Base-by-base conservation (phyloP, 2,797 vertebrate species). In the Phataginus tetradactyla region DNA sequence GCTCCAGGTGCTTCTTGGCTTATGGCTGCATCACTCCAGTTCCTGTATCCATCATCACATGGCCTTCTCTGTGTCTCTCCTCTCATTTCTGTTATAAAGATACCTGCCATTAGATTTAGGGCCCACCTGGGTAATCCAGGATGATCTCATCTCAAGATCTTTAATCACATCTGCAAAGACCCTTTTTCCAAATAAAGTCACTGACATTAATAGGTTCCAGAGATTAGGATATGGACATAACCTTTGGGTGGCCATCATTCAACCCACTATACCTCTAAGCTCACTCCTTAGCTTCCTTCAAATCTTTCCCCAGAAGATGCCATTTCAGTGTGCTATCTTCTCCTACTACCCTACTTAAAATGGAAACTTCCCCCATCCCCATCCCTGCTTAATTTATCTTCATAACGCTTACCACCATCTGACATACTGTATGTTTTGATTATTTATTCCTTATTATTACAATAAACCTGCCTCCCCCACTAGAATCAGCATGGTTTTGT, bases 331-430 rank as follows among this genome's bases (percentile, higher is more conserved):
- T 81, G 37, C 17, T 34, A 29, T 18, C 45, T 75, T 17, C 23
- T 53, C 11, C 32, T 8, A 21, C 3, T 45, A 61, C 17, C 34
- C 5, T 81, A 42, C 68, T 86, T 85, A 71, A 90, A 92, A 51
- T 72, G 5, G 4, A 88, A 92, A 81, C 32, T 93, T 69, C 10
- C 27, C 20, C 74, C 7, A n/a, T n/a, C 14, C n/a, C 34, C 66
- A 94, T 87, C 51, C 27, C n/a, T 92, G 80, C 42, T 93, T 87
- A 87, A 93, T 95, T 77, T 64, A 81, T 86, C 34, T 59, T 10
- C 23, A 45, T 18, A 79, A 18, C 68, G 83, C 42, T 66, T 78
- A 59, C 14, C 17, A 34, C 34, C 55, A 94, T 72, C 34, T 91
- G 61, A 49, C 63, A 63, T 14, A 5, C 61, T 87, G 3, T 64